These are phyloP conservation scores for Megalopta genalis DNA, from an alignment of 1,140 invertebrate species.

Conservation along the genomic window DNA sequence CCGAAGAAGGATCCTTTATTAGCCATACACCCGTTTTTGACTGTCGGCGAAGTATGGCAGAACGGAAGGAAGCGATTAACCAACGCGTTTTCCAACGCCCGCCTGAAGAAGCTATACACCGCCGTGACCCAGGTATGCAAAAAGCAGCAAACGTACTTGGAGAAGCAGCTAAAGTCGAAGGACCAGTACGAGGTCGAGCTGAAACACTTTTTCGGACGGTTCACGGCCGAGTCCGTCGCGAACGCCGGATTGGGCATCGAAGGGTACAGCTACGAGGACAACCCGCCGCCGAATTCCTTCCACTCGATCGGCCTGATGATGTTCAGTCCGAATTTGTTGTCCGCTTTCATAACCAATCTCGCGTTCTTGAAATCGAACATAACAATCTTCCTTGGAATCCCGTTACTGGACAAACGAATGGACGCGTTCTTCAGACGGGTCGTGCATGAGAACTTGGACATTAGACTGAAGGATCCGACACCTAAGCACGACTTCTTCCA, in stretches of 20 bases:
- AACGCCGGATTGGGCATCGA: slow-evolving; percentile 79
- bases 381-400: background rate
- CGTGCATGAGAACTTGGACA: slow-evolving; percentile 28
- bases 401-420: slow-evolving; percentile 19
- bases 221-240: slow-evolving; percentile 79
- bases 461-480: slow-evolving; percentile 9
- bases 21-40: slow-evolving; percentile 72
- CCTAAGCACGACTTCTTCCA: slow-evolving; percentile 65
- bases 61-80: slow-evolving; percentile 30
- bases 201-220: slow-evolving; percentile 73
- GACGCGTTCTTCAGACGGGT: slow-evolving; percentile 51
- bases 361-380: background rate
- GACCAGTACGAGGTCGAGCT: slow-evolving; percentile 59
- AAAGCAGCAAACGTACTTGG: slow-evolving; percentile 50
- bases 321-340: slow-evolving; percentile 30
- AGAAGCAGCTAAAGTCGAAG: slow-evolving; percentile 15
- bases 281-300: slow-evolving; percentile 27
- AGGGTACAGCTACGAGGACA: slow-evolving; percentile 54
- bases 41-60: slow-evolving; percentile 58
- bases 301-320: slow-evolving; percentile 53
- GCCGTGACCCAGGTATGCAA: slow-evolving; percentile 29
- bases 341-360: background rate
- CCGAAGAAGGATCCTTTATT: too few species aligned
- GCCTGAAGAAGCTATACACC: slow-evolving; percentile 45
- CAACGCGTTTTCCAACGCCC: slow-evolving; percentile 49